Base-by-base conservation (phyloP, 2,797 vertebrate species). In the Malurus leucopterus region DNA sequence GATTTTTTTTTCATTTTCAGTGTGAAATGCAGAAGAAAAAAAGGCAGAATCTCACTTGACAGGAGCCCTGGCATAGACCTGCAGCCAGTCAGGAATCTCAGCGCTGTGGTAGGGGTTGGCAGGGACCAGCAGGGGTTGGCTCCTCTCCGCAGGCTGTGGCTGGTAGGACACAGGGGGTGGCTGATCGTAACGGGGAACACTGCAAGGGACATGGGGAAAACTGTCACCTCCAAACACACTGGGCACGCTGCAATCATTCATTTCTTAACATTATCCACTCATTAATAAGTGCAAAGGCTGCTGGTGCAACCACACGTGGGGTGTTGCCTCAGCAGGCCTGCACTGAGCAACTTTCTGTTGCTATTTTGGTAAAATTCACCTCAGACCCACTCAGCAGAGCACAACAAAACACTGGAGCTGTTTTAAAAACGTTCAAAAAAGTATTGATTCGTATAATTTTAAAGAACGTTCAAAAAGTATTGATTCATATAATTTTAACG, bases 91-190 rank as follows among this genome's bases (percentile, higher is more conserved):
- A 1, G 99, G 99, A 95, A 99, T 99, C 95, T 99, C 99, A 0
- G 99, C 99, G 0, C 98, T 98, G 97, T 99, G 99, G 96, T 99
- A 99, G 1, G 99, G 99, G 96, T 99, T 99, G 10, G 99, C 99
- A 59, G 99, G 99, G 29, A 99, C 99, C 30, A 99, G 97, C 40
- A 99, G 97, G 1, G 98, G 95, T 86, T 99, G 99, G 97, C 97
- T 99, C 79, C 98, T 97, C 95, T 99, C 98, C 0, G 97, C 93
- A 22, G 98, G 98, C 58, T 98, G 98, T 1, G 99, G 97, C 96
- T 99, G 99, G 88, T 99, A 99, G 18, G 97, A 97, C 87, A 99
- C 97, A 1, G 99, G 99, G 32, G 99, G 99, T 6, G 99, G 99
- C 91, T 99, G 99, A 88, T 99, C 99, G 23, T 99, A 99, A 23